Conservation (phyloP, 1,140 invertebrate species). For the Apocrypta bakeri region DNA sequence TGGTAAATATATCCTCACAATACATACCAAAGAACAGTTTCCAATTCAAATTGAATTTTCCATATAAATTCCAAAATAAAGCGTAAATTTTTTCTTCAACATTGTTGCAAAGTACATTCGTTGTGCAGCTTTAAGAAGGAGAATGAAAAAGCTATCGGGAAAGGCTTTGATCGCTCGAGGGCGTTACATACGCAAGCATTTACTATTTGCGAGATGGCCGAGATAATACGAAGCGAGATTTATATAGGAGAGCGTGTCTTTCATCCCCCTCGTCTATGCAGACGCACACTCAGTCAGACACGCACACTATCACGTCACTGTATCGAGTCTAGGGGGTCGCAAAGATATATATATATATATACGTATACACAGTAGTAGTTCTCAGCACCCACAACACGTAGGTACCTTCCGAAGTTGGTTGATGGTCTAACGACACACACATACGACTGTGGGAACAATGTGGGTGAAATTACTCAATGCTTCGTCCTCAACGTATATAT, state of each 20-base stretch:
- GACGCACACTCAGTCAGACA: not conserved
- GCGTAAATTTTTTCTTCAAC: too few relatives aligned
- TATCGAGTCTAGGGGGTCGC: not conserved
- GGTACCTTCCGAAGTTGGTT: not conserved
- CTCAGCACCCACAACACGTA: conserved; percentile 43
- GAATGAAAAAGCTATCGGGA: conserved; percentile 36
- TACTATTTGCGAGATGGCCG: conserved; percentile 66
- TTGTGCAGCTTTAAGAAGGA: too few relatives aligned
- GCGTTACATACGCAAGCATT: conserved; percentile 67
- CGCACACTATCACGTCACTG: not conserved
- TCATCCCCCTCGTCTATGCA: conserved; percentile 56
- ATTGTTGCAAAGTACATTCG: not conserved
- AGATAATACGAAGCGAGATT: conserved; percentile 67
- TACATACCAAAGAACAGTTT: too few relatives aligned
- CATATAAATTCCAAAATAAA: too few relatives aligned
- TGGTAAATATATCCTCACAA: too few relatives aligned
- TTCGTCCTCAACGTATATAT: not conserved
- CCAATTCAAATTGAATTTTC: too few relatives aligned
- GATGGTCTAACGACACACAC: conserved; percentile 26
- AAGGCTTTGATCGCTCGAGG: conserved; percentile 53
- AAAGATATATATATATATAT: not conserved
- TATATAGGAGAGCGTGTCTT: conserved; percentile 63
- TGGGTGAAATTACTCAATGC: conserved; percentile 19
- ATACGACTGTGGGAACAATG: not conserved
- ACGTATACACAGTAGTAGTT: not conserved